Conservation (phyloP, 2,797 vertebrate species). For the Netta rufina region DNA sequence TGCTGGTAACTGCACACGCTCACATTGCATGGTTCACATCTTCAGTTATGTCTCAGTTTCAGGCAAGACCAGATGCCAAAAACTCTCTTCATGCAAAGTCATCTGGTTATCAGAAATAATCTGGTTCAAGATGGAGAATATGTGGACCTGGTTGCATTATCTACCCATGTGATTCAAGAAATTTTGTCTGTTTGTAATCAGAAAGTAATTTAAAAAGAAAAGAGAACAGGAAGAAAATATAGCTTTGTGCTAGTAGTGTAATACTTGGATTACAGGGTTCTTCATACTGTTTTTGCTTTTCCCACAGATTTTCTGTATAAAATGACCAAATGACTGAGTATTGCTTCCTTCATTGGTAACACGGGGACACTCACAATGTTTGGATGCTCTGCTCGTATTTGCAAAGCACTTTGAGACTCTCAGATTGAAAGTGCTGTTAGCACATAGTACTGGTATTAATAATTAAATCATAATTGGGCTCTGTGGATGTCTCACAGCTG, state of each 20-base stretch:
- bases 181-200: neutral
- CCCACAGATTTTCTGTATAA: neutral
- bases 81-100: neutral
- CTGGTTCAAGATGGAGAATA: neutral
- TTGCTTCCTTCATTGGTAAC: neutral
- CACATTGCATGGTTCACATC: neutral
- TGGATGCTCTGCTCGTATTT: neutral
- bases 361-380: neutral
- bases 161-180: neutral
- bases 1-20: neutral
- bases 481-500: neutral
- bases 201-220: neutral
- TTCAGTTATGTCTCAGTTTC: neutral
- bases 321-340: neutral
- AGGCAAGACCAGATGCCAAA: neutral
- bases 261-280: neutral
- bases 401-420: neutral
- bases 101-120: neutral
- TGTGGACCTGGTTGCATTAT: neutral
- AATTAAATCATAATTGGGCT: neutral
- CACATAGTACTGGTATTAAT: neutral
- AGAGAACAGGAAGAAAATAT: neutral
- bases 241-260: neutral
- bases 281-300: neutral
- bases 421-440: neutral